These are phyloP conservation scores for Ladona fulva DNA, from an alignment of 1,140 invertebrate genomes.

Conservation along the genomic window DNA sequence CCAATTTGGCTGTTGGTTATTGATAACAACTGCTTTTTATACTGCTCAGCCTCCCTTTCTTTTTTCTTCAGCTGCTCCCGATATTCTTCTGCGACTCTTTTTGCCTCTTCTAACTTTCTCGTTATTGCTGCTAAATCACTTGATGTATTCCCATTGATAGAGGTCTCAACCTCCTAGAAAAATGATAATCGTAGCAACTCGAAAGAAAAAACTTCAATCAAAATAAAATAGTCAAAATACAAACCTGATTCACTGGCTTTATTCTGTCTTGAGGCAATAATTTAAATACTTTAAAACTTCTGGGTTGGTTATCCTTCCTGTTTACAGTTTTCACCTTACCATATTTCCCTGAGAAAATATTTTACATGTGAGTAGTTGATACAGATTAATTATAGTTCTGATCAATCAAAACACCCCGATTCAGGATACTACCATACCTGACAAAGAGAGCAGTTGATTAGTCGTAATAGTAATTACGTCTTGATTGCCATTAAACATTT, in stretches of 20 bases:
- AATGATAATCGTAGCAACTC: not conserved
- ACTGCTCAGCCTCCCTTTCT: constrained; percentile 43
- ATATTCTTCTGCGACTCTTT: constrained; percentile 41
- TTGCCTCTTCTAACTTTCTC: constrained; percentile 41
- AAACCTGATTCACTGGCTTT: not conserved
- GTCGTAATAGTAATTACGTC: constrained; percentile 2
- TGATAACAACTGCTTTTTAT: constrained; percentile 37
- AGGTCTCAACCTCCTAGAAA: not conserved
- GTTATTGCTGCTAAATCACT: constrained; percentile 37
- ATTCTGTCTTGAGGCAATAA: not conserved
- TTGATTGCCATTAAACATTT: not conserved
- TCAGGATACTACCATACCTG: not conserved
- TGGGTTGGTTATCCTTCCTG: not conserved
- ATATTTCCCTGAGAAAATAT: not conserved
- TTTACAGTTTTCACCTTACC: not conserved
- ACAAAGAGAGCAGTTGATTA: not conserved
- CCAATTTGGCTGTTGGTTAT: constrained; percentile 17
- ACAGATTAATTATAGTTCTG: no score
- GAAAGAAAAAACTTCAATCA: no score
- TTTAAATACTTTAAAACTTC: not conserved
- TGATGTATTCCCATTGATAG: not conserved
- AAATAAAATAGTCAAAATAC: not conserved
- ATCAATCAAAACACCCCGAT: not conserved
- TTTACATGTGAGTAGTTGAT: no score
- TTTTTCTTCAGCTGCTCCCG: constrained; percentile 41